Evolutionary conservation across 2,888 invertebrate genomes (phyloP).

Genomic region (Liodrosophila aerea): DNA sequence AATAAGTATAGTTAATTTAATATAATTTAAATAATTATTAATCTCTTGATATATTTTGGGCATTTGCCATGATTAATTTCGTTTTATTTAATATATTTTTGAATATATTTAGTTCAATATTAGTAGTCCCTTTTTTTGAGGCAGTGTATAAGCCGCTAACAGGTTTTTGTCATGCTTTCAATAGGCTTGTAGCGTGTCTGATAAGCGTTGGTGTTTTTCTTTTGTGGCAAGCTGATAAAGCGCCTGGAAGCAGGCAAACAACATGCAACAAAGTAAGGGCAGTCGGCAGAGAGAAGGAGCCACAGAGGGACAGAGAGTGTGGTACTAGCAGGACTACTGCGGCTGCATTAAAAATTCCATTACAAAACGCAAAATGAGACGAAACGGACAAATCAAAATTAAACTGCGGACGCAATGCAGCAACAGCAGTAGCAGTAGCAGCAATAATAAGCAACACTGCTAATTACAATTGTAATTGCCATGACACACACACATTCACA

Average conservation of each 20-base stretch:
- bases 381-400: slow-evolving; percentile 71
- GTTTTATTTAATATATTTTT: no score
- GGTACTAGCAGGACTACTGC: not conserved
- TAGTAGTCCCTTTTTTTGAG: no score
- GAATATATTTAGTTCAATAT: no score
- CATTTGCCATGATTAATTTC: no score
- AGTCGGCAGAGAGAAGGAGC: not conserved
- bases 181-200: slow-evolving; percentile 14
- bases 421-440: slow-evolving; percentile 22
- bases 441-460: slow-evolving; percentile 52
- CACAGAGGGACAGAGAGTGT: not conserved
- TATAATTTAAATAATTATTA: no score
- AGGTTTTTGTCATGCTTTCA: no score
- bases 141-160: no score
- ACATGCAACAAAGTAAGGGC: slow-evolving; percentile 1
- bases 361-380: slow-evolving; percentile 62
- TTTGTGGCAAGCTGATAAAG: slow-evolving; percentile 40
- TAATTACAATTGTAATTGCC: slow-evolving; percentile 73
- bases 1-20: no score
- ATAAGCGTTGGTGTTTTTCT: slow-evolving; percentile 44
- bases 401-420: slow-evolving; percentile 61
- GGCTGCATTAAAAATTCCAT: slow-evolving; percentile 67
- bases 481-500: slow-evolving; percentile 23
- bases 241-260: slow-evolving; percentile 22
- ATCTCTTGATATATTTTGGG: no score